Base-by-base conservation (phyloP, 2,113 vertebrate genomes). In the Genyomyrus donnyi region DNA sequence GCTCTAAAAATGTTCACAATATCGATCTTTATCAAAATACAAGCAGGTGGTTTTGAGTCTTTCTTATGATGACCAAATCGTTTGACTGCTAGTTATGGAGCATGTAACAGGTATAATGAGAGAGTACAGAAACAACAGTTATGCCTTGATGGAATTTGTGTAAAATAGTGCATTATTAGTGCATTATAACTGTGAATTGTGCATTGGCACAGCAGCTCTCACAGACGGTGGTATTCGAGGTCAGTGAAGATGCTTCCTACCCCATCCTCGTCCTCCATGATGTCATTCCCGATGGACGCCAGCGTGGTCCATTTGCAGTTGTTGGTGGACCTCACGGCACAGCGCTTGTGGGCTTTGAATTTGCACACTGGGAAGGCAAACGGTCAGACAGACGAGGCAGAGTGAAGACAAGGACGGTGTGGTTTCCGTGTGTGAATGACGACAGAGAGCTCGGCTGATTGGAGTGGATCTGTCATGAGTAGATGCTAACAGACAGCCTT, bases 281-380 rank as follows among this genome's bases (percentile, higher is more conserved):
- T 97, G 92, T 99, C 98, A 58, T 97, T 96, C 89, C 97, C 98
- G 27, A 98, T 97, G 89, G 98, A 95, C 0, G 97, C 98, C 95
- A 99, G 94, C 0, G 98, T 99, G 1, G 98, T 99, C 98, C 98
- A 99, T 66, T 99, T 99, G 94, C 98, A 99, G 94, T 96, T 98
- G 96, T 98, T 99, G 91, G 95, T 97, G 93, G 98, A 98, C 94
- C 98, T 96, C 70, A 99, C 97, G 0, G 98, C 98, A 24, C 98
- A 99, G 85, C 98, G 96, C 91, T 97, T 98, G 90, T 99, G 98
- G 90, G 98, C 98, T 93, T 98, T 99, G 91, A 99, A 97, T 92
- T 98, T 98, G 91, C 98, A 99, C 35, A 99, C 98, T 99, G 91
- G 1, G 1, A 35, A 48, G 0, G 46, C 52, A 56, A 24, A 58